These are phyloP conservation scores for Tiliqua scincoides DNA, from an alignment of 2,113 vertebrate genomes.

Conservation along the genomic window DNA sequence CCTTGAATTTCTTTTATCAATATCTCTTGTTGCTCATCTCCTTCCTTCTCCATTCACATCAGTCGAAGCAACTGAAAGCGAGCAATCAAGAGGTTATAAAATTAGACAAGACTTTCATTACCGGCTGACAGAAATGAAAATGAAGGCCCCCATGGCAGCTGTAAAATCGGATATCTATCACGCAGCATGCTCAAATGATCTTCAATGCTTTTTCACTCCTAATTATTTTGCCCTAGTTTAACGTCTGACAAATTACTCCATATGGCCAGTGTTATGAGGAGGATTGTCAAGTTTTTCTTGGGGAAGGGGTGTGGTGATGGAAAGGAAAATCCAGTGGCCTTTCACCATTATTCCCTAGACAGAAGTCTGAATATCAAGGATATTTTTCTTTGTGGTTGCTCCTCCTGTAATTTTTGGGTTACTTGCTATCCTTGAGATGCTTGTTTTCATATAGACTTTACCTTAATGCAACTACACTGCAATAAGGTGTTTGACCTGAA, in stretches of 20 bases:
- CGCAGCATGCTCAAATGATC: conserved; percentile 20
- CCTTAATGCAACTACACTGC: neutral
- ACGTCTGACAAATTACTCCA: conserved; percentile 15
- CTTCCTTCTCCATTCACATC: conserved; percentile 1
- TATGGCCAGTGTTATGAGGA: conserved; percentile 5
- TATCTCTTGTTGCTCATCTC: neutral
- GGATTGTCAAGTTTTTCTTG: neutral
- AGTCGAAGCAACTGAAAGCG: neutral
- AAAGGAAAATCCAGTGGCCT: neutral
- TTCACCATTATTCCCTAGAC: no score
- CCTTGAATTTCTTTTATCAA: neutral
- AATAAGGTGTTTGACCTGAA: neutral
- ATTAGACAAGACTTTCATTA: conserved; percentile 36
- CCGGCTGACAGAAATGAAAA: conserved; percentile 26
- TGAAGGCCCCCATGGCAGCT: conserved; percentile 25
- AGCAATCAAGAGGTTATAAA: conserved; percentile 18
- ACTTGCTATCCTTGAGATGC: no score
- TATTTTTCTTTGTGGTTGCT: neutral
- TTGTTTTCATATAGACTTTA: neutral
- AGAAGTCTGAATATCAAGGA: neutral
- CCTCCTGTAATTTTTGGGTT: neutral
- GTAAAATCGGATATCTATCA: conserved; percentile 30
- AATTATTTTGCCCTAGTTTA: conserved; percentile 33
- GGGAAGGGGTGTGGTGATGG: neutral
- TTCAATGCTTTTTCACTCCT: conserved; percentile 27